Evolutionary conservation across 1,140 invertebrate species (phyloP).

Genomic region (Luehdorfia chinensis): DNA sequence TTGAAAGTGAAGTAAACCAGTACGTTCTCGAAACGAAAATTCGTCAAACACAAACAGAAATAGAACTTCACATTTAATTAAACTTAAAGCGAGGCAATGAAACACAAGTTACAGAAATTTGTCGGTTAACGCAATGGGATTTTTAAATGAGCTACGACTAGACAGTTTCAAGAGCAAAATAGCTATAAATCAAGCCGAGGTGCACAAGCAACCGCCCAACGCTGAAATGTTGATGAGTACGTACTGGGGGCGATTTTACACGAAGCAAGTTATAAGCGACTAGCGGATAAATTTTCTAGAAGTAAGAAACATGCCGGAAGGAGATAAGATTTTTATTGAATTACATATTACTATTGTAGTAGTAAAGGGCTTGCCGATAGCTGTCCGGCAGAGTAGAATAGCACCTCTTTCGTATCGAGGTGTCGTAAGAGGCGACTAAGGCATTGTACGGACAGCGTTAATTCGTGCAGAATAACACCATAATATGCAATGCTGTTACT

Average conservation of each 20-base stretch:
- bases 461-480: no score
- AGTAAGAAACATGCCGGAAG: no score
- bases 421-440: no score
- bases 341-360: no score
- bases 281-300: not conserved
- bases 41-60: constrained; percentile 3
- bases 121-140: constrained; percentile 1
- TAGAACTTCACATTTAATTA: constrained; percentile 1
- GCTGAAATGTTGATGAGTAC: constrained; percentile 64
- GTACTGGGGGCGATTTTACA: constrained; percentile 23
- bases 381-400: no score
- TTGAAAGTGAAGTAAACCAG: not conserved
- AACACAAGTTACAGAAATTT: constrained; percentile 10
- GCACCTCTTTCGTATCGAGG: no score
- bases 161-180: constrained; percentile 60
- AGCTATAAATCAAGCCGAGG: constrained; percentile 52
- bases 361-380: no score
- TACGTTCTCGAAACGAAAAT: no score
- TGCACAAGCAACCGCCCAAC: constrained; percentile 45
- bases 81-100: not conserved
- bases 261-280: constrained; percentile 15
- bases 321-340: no score
- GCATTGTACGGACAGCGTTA: no score
- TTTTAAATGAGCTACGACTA: constrained; percentile 42
- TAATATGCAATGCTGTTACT: no score